Evolutionary conservation across 2,797 vertebrate genomes (phyloP).

Genomic region (Tapirus indicus): DNA sequence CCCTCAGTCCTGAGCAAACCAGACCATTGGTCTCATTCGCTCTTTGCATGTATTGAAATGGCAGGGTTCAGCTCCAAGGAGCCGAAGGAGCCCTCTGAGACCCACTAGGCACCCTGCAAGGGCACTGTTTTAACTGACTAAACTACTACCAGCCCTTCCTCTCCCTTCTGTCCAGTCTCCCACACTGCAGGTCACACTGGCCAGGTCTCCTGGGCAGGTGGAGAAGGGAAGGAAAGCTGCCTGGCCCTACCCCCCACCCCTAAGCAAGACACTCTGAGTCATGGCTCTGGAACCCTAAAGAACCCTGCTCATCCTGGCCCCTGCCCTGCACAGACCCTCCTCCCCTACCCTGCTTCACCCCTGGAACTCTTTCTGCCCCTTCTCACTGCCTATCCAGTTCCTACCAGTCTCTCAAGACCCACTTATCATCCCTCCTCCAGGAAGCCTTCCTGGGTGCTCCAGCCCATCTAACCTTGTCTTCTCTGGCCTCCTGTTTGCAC

Average conservation of each 20-base stretch:
- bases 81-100: background rate
- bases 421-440: background rate
- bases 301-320: background rate
- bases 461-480: background rate
- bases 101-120: accelerated
- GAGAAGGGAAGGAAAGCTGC: background rate
- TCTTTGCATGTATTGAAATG: background rate
- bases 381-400: background rate
- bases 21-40: background rate
- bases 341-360: background rate
- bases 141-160: background rate
- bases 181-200: background rate
- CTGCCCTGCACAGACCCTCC: background rate
- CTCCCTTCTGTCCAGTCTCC: slow-evolving; percentile 14
- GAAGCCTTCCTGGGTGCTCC: background rate
- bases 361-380: background rate
- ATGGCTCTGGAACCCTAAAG: background rate
- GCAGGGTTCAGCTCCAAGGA: background rate
- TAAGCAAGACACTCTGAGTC: background rate
- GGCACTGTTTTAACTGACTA: background rate
- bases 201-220: background rate
- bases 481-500: background rate
- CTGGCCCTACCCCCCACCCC: background rate
- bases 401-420: background rate
- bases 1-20: background rate